These are phyloP conservation scores for Heterodera carotae DNA, from an alignment of 1,140 invertebrate species.

Conservation along the genomic window DNA sequence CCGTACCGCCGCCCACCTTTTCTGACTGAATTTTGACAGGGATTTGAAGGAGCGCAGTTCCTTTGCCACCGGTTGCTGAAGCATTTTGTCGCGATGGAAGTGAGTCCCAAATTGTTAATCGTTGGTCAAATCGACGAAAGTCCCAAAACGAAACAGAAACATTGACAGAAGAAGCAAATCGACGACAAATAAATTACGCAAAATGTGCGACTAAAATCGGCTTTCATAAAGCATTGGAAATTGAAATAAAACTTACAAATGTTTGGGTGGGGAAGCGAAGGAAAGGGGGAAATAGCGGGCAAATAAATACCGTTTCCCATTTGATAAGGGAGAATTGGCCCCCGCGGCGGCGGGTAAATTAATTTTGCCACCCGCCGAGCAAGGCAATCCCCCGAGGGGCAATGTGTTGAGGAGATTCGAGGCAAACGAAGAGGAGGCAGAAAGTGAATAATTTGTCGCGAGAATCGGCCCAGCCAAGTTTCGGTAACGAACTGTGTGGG, in stretches of 20 bases:
- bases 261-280: too few species aligned
- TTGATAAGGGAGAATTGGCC: neutral
- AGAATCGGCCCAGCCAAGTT: neutral
- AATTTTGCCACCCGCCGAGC: neutral
- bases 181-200: too few species aligned
- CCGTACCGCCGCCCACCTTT: constrained; percentile 17
- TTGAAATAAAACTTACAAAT: too few species aligned
- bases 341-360: neutral
- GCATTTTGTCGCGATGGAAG: constrained; percentile 41
- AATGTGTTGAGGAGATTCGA: neutral
- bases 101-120: neutral
- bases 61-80: constrained; percentile 63
- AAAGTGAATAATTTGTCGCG: neutral
- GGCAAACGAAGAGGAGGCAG: neutral
- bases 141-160: neutral
- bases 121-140: neutral
- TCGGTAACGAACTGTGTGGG: neutral
- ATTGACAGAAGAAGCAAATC: too few species aligned
- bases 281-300: constrained; percentile 11
- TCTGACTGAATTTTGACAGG: constrained; percentile 57
- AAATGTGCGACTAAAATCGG: too few species aligned
- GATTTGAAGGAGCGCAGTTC: constrained; percentile 65
- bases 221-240: too few species aligned
- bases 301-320: constrained; percentile 7
- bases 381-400: neutral